Conservation (phyloP, 1,140 invertebrate species). For the Fopius arisanus region DNA sequence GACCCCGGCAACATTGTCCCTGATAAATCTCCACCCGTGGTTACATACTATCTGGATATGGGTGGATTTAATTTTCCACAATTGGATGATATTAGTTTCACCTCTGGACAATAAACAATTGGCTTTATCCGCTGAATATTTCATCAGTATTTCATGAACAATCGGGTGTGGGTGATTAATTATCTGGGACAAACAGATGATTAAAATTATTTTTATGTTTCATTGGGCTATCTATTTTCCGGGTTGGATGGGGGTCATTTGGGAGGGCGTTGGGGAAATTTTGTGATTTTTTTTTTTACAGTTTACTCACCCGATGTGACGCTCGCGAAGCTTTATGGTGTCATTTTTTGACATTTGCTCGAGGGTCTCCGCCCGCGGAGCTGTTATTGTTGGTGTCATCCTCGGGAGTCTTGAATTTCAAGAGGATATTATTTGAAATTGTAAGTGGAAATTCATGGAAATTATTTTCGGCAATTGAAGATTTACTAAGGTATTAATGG, state of each 20-base stretch:
- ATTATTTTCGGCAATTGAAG: too few species aligned
- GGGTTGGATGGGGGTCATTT: not conserved
- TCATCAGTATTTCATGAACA: not conserved
- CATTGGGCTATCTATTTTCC: not conserved
- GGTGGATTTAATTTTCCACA: not conserved
- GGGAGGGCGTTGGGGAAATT: too few species aligned
- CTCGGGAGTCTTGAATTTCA: not conserved
- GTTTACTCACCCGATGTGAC: constrained; percentile 78
- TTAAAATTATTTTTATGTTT: not conserved
- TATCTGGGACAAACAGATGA: not conserved
- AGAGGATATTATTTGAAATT: too few species aligned
- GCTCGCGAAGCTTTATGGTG: constrained; percentile 79
- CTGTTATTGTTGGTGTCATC: not conserved
- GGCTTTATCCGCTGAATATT: not conserved
- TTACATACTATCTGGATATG: not conserved
- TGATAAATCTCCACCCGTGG: constrained; percentile 34
- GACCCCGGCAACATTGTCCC: constrained; percentile 38
- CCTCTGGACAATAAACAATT: not conserved
- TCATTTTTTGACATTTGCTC: constrained; percentile 80
- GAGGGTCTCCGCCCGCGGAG: constrained; percentile 53
- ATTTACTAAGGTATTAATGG: too few species aligned
- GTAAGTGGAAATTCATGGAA: too few species aligned
- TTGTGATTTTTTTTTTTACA: not conserved
- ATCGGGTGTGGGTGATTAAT: not conserved
- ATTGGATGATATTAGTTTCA: constrained; percentile 2